Conservation (phyloP, 2,888 invertebrate species). For the Automeris io region DNA sequence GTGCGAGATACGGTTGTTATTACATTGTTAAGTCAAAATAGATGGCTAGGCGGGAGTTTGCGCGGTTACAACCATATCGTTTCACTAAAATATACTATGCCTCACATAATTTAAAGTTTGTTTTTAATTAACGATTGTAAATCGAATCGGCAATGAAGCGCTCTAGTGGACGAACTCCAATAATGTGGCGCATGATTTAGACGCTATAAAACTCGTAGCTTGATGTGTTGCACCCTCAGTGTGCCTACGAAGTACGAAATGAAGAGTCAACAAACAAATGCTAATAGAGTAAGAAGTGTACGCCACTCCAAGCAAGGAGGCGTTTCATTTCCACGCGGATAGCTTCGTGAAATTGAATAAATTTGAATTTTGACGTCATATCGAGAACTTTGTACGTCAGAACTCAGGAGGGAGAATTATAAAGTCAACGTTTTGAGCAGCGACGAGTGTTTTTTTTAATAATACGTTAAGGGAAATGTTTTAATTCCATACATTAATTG, state of each 20-base stretch:
- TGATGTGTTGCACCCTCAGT: not conserved
- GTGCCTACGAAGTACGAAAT: not conserved
- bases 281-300: conserved; percentile 53
- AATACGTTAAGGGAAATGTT: too few relatives aligned
- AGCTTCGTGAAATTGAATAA: conserved; percentile 59
- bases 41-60: too few relatives aligned
- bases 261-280: conserved; percentile 24
- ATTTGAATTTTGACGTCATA: conserved; percentile 54
- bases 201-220: not conserved
- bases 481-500: too few relatives aligned
- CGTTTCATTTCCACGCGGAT: conserved; percentile 63
- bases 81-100: too few relatives aligned
- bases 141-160: too few relatives aligned
- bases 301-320: conserved; percentile 27
- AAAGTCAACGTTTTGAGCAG: not conserved
- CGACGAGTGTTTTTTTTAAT: not conserved
- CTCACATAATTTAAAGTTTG: too few relatives aligned
- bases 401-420: conserved; percentile 13
- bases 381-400: conserved; percentile 22
- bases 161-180: too few relatives aligned
- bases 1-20: too few relatives aligned
- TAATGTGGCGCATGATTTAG: too few relatives aligned
- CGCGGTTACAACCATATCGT: too few relatives aligned
- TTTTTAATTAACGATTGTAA: too few relatives aligned
- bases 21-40: too few relatives aligned